Evolutionary conservation across 2,113 vertebrate genomes (phyloP).

Genomic region (Apteryx mantelli): DNA sequence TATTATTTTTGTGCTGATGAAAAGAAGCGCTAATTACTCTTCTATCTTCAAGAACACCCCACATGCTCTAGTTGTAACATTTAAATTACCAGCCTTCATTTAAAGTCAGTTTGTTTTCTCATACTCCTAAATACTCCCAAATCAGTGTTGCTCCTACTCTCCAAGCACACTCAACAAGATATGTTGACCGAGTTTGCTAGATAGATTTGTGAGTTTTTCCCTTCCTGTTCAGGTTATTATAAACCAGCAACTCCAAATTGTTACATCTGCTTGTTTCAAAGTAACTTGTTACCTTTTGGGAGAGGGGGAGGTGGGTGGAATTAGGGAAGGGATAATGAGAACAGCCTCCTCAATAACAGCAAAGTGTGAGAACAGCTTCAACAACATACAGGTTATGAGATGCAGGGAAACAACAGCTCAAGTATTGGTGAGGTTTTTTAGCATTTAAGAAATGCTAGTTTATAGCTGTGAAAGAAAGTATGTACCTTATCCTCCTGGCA

Average conservation of each 20-base stretch:
- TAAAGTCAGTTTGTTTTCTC: neutral
- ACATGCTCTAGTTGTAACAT: neutral
- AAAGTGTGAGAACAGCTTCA: neutral
- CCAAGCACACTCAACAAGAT: neutral
- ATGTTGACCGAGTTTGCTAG: neutral
- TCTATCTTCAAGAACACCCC: neutral
- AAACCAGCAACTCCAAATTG: neutral
- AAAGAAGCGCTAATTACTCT: neutral
- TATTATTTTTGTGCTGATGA: neutral
- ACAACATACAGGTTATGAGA: neutral
- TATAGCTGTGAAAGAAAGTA: neutral
- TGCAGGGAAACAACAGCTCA: neutral
- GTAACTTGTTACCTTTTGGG: neutral
- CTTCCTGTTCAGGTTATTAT: neutral
- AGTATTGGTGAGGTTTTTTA: neutral
- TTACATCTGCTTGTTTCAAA: conserved; percentile 16
- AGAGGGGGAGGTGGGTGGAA: neutral
- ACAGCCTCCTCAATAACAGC: neutral
- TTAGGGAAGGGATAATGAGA: neutral
- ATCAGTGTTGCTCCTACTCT: neutral
- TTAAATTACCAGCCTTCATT: neutral
- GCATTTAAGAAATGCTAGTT: neutral
- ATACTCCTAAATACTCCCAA: neutral
- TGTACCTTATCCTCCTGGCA: conserved; percentile 97
- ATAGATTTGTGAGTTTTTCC: neutral